Evolutionary conservation across 2,888 invertebrate genomes (phyloP).

Genomic region (Arenicola marina): DNA sequence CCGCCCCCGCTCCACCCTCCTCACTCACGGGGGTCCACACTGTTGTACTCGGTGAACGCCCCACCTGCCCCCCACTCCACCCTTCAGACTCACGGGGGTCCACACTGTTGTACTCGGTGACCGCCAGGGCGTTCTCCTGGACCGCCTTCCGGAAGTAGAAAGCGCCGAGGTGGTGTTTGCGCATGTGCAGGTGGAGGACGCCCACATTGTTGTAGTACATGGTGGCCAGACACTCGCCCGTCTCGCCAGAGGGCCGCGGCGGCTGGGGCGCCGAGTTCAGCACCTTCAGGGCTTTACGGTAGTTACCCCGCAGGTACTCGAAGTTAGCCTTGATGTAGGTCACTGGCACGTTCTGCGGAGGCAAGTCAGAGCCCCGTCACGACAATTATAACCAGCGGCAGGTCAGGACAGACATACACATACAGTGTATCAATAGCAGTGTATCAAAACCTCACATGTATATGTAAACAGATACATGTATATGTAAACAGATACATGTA

Average conservation of each 20-base stretch:
- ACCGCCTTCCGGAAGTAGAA: constrained; percentile 81
- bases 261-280: constrained; percentile 55
- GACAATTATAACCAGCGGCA: too few species aligned
- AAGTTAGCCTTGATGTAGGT: constrained; percentile 70
- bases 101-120: constrained; percentile 2
- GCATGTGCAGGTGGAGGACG: constrained; percentile 75
- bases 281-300: constrained; percentile 69
- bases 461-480: too few species aligned
- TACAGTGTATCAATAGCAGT: background rate
- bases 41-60: constrained; percentile 4
- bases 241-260: background rate
- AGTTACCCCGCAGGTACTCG: constrained; percentile 71
- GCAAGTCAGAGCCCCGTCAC: background rate
- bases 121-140: constrained; percentile 64
- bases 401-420: too few species aligned
- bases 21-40: background rate
- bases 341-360: constrained; percentile 59
- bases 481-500: too few species aligned
- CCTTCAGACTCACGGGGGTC: background rate
- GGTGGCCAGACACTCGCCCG: constrained; percentile 69
- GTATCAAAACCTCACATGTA: too few species aligned
- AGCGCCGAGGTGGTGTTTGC: constrained; percentile 79
- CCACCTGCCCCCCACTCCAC: too few species aligned
- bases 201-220: constrained; percentile 82
- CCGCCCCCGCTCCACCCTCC: too few species aligned